Conservation (phyloP, 2,888 invertebrate species). For the Branchinecta sandiegonensis region DNA sequence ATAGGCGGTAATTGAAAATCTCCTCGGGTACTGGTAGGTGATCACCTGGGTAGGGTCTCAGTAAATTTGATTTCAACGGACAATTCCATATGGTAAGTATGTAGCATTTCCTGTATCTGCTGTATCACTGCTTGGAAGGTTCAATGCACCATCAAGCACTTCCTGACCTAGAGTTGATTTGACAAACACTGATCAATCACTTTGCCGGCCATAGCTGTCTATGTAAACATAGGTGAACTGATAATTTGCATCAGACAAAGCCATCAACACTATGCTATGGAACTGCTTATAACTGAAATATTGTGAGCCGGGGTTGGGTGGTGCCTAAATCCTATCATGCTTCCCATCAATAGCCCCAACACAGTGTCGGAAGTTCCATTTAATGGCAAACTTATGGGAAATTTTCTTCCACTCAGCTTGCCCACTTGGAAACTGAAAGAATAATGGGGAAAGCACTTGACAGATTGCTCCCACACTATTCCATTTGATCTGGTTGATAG, state of each 20-base stretch:
- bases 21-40: conserved; percentile 14
- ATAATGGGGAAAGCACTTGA: background rate
- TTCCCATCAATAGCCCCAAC: background rate
- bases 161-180: background rate
- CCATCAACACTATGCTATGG: background rate
- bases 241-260: background rate
- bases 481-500: background rate
- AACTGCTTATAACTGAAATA: background rate
- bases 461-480: background rate
- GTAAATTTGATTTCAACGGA: conserved; percentile 20
- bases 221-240: background rate
- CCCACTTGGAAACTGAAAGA: too few species aligned
- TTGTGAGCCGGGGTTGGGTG: background rate
- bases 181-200: background rate
- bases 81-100: conserved; percentile 20
- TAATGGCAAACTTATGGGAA: too few species aligned
- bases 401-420: too few species aligned
- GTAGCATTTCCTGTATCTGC: background rate
- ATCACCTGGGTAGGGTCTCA: conserved; percentile 21
- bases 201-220: conserved; percentile 1
- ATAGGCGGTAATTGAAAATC: conserved; percentile 23
- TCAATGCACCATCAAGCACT: background rate
- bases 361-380: background rate
- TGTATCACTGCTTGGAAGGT: conserved; percentile 7
- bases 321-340: background rate